Evolutionary conservation across 2,113 vertebrate species (phyloP), one percentile per base, ranked within the genome.

Genomic region (Electrona antarctica): DNA sequence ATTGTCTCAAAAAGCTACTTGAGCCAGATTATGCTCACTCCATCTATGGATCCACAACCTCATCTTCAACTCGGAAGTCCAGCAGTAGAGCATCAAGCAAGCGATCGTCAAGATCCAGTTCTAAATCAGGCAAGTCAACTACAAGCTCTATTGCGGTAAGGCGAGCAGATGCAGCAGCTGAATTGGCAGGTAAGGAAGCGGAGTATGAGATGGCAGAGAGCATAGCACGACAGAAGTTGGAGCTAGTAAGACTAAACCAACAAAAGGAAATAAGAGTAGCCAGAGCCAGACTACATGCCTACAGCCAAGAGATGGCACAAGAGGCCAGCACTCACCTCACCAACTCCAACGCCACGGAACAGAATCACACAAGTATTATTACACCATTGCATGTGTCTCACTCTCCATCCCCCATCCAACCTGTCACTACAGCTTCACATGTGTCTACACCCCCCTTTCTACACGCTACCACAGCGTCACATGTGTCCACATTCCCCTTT

Each of bases 31-130:
- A 72, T 33, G 50, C 64, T 59, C 47, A 7, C 21, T 59, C 71
- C 54, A 74, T 74, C 14, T 67, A 60, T 48, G 64, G 49, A 52
- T 74, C 48, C 11, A 67, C 49, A 9, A 48, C 46, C 50, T 74
- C 63, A 46, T n/a, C 7, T 52, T 7, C 52, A 6, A 67, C 14
- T 46, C 47, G 28, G 6, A 14, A 47, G 10, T 33, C 21, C 21
- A 72, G 51, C 5, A 64, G 0, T 12, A 52, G 7, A 7, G 4
- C 6, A 10, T 65, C 64, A 52, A 21, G 21, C 21, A 21, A 21
- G 21, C 21, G 2, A 21, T 21, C 21, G 2, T 21, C 21, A 21
- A 21, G 21, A 21, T 21, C 21, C 21, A 21, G 21, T 21, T 21
- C 21, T 1, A 21, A 21, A 21, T 21, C 21, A 1, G 21, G 21